A percentile compares a stretch with the other conserved stretches of the same genome.
Evolutionary conservation across 2,113 vertebrate genomes (phyloP).

Genomic region (Puma concolor): DNA sequence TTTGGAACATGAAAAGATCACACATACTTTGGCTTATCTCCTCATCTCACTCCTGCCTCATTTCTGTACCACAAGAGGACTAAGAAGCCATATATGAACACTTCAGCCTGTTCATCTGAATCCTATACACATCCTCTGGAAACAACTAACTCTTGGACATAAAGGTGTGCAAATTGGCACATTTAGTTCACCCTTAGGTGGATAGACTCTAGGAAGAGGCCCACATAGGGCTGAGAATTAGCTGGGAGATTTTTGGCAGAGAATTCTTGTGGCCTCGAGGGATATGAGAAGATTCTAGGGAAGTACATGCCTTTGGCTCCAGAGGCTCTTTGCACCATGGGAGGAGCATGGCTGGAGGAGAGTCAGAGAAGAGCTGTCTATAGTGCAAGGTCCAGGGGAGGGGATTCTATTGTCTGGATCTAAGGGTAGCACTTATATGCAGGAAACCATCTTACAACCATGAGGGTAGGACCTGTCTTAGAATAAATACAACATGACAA

Average conservation of each 20-base stretch:
- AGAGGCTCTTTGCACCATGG: neutral
- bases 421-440: neutral
- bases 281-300: neutral
- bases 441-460: neutral
- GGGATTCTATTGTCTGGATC: neutral
- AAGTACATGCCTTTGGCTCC: neutral
- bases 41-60: neutral
- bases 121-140: neutral
- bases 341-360: neutral
- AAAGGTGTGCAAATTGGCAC: neutral
- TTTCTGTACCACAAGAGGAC: neutral
- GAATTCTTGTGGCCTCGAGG: neutral
- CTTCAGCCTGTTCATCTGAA: neutral
- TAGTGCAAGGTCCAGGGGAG: neutral
- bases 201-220: neutral
- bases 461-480: neutral
- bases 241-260: neutral
- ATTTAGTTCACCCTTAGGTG: neutral
- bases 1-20: neutral
- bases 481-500: neutral
- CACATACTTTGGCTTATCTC: neutral
- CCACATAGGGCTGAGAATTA: neutral
- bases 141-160: neutral
- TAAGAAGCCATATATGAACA: neutral
- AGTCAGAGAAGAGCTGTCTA: neutral